Base-by-base conservation (phyloP, 2,888 invertebrate species). In the Sphaeridia pumilis region DNA sequence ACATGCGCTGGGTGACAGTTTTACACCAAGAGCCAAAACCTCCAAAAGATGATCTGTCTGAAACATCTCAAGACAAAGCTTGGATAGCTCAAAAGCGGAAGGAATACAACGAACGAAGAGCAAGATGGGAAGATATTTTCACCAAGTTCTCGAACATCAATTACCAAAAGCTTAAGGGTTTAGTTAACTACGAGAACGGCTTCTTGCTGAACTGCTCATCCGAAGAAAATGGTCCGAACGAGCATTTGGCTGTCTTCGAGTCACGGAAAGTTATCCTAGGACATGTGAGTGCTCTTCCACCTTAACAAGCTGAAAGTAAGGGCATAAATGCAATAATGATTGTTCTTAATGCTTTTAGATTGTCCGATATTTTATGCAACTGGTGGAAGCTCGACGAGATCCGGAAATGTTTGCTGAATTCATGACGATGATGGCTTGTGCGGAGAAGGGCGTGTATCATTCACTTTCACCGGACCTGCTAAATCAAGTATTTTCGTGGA, bases 41-140 rank as follows among this genome's bases (percentile, higher is more conserved):
- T 14, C 24, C 38, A 4, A 46, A 52, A 24, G 44, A 44, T 20
- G 38, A 38, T 5, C 20, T 5, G 5, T 3, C 21, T 17, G 51
- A 51, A 10, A 53, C 58, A 10, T 5, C 50, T 10, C 44, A 57
- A 2, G 61, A 61, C 31, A 45, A 52, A 25, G 46, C 56, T 21
- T 25, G 57, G 7, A 58, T 41, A 24, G 58, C 58, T 1, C 50
- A 49, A 43, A 55, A 44, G 47, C 55, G 46, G 34, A 38, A 45
- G 21, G 61, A 61, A 21, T 49, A 54, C 14, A 56, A 54, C 31
- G 25, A 26, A 2, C 12, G 42, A 5, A 49, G 55, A 34, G n/a
- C 7, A 3, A 56, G 52, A 38, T 61, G 61, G 61, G 47, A 46
- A 38, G 46, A 56, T 31, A 49, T 49, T 41, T 36, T 59, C 43